Evolutionary conservation across 2,113 vertebrate species (phyloP), one percentile per base, ranked within the genome.

Genomic region (Nesoenas mayeri): DNA sequence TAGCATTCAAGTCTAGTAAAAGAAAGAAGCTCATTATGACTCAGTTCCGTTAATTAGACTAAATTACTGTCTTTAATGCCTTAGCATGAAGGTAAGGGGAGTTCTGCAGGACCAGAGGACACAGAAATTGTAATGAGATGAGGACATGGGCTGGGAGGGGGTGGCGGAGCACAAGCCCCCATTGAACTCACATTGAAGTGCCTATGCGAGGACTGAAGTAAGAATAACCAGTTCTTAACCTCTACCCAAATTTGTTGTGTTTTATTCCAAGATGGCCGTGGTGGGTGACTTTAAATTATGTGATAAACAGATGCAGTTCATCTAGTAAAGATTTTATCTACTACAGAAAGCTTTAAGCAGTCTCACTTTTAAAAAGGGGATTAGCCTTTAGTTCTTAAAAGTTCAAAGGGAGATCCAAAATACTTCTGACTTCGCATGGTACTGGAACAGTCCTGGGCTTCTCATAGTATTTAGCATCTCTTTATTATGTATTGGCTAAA

Each of bases 1-100:
- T 94, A 97, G 92, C 98, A 98, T 97, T 98, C 96, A 97, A 94
- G 95, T 96, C 94, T 13, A 53, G 85, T 94, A 86, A 97, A 96
- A 97, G 98, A 98, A 97, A 97, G 97, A 72, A 95, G 94, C 96
- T 97, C 95, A 54, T 98, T 98, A 98, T 98, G 98, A 98, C 97
- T 98, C 98, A 98, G 97, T 98, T 98, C 98, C 96, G 97, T 98
- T 98, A 98, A 98, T 98, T 98, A 98, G 98, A 98, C 96, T 98
- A 98, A 98, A 98, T 98, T 98, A 98, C 97, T 96, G 97, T 97
- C 97, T 97, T 97, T 96, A 97, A 92, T 97, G 89, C 94, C 72
- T 95, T 93, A 95, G 92, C 92, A 97, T 90, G 97, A 98, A 98
- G 98, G 97, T 98, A 97, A 97, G 95, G 89, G 94, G 96, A 96